Evolutionary conservation across 2,113 vertebrate species (phyloP).

Genomic region (Tyto alba): DNA sequence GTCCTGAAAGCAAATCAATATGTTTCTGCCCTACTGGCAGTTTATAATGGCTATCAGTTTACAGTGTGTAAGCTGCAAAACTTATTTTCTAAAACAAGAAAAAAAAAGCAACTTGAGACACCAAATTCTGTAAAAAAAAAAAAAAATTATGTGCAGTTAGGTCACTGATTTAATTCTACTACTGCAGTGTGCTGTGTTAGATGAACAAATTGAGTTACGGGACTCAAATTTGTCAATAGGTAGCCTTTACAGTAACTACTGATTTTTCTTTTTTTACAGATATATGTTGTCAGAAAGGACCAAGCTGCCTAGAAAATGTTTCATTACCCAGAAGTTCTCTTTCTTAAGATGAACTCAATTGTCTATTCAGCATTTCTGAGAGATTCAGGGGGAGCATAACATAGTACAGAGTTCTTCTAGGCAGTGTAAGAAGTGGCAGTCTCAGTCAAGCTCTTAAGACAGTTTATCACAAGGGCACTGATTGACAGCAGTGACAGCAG

Average conservation of each 20-base stretch:
- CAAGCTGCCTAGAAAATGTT: neutral
- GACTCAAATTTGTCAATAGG: neutral
- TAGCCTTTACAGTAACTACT: neutral
- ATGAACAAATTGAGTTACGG: neutral
- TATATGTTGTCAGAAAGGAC: neutral
- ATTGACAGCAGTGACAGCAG: neutral
- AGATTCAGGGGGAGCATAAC: neutral
- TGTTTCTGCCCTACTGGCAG: neutral
- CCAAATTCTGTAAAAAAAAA: neutral
- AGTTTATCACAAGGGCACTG: neutral
- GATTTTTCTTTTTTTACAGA: neutral
- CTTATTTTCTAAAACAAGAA: neutral
- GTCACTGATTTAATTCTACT: neutral
- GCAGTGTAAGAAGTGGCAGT: neutral
- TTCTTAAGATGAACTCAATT: neutral
- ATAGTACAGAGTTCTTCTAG: neutral
- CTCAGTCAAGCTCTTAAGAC: neutral
- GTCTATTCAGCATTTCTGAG: neutral
- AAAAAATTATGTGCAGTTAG: neutral
- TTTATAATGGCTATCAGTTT: neutral
- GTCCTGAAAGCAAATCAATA: neutral
- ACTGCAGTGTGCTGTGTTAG: neutral
- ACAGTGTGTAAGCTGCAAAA: neutral
- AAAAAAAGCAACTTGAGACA: neutral
- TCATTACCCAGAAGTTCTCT: neutral